These are phyloP conservation scores for Alauda arvensis DNA, from an alignment of 2,797 vertebrate genomes.

Conservation along the genomic window DNA sequence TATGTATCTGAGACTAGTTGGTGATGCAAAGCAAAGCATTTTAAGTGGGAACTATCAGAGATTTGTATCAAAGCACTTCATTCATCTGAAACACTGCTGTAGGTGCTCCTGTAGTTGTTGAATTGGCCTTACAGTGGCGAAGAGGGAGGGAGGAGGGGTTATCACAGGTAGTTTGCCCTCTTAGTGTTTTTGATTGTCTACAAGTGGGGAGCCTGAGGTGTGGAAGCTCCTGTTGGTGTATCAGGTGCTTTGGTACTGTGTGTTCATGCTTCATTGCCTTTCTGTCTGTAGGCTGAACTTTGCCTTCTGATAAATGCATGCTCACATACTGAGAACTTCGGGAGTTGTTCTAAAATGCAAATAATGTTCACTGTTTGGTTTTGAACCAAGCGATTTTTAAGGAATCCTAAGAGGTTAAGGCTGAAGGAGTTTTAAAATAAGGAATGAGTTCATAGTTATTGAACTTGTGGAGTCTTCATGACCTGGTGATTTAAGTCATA, in stretches of 20 bases:
- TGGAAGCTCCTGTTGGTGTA: neutral
- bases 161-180: neutral
- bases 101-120: neutral
- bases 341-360: neutral
- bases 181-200: neutral
- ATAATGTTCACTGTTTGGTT: neutral
- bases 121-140: neutral
- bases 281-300: neutral
- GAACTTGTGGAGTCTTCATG: neutral
- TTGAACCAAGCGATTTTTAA: neutral
- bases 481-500: neutral
- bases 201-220: neutral
- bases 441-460: neutral
- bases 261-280: neutral
- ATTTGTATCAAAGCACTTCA: neutral
- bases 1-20: neutral
- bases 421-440: neutral
- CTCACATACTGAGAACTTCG: neutral
- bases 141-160: neutral
- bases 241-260: neutral
- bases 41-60: neutral
- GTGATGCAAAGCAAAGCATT: neutral
- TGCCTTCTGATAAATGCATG: neutral
- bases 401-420: neutral
- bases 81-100: neutral